Conservation (phyloP, 2,113 vertebrate genomes). For the Tupaia tana region DNA sequence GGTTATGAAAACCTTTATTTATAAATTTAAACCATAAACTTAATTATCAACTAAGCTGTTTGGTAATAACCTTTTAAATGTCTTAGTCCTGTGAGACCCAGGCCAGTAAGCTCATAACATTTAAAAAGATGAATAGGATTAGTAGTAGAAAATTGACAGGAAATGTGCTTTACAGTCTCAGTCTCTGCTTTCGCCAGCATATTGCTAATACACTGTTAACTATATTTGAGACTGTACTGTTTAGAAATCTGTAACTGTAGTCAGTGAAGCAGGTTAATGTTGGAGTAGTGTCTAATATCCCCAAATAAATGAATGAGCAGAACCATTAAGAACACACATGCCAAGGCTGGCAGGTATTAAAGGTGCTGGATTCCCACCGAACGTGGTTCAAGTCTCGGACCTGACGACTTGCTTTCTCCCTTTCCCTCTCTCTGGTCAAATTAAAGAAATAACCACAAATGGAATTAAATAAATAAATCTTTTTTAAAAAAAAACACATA, state of each 20-base stretch:
- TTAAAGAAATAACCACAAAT: no score
- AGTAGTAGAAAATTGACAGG: neutral
- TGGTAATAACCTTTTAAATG: neutral
- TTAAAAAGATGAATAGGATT: neutral
- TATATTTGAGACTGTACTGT: neutral
- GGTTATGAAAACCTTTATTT: neutral
- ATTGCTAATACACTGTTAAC: neutral
- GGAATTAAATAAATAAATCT: no score
- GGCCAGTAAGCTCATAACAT: neutral
- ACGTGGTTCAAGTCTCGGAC: no score
- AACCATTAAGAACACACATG: neutral
- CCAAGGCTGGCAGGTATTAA: no score
- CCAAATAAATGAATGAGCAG: neutral
- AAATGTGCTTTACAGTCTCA: neutral
- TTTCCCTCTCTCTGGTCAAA: no score
- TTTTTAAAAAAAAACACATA: no score
- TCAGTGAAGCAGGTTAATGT: neutral
- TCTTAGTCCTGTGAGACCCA: neutral
- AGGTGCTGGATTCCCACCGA: no score
- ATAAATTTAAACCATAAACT: neutral
- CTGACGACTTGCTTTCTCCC: no score
- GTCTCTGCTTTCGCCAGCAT: neutral
- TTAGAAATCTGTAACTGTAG: neutral
- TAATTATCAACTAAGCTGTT: neutral
- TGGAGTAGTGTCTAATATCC: neutral